Conservation (phyloP, 2,113 vertebrate species). For the Etheostoma spectabile region DNA sequence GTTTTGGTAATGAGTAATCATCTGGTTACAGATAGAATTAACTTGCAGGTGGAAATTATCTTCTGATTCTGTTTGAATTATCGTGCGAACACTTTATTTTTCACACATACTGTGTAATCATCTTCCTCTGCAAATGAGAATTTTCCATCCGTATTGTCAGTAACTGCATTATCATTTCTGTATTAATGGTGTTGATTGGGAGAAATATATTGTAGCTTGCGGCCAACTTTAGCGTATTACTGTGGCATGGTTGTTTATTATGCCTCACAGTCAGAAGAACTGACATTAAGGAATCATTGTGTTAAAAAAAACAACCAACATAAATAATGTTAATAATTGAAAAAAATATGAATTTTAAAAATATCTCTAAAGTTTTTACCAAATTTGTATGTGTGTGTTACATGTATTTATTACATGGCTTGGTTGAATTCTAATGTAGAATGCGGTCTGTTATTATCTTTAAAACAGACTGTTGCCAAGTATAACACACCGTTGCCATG, state of each 20-base stretch:
- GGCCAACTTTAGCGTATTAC: conserved; percentile 32
- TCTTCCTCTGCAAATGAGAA: conserved; percentile 64
- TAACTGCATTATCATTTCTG: conserved; percentile 55
- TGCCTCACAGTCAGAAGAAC: conserved; percentile 14
- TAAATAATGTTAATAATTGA: background rate
- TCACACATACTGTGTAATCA: conserved; percentile 47
- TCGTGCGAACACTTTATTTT: conserved; percentile 35
- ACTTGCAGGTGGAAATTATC: conserved; percentile 39
- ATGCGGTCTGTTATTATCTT: too few relatives aligned
- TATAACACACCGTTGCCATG: too few relatives aligned
- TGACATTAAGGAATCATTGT: background rate
- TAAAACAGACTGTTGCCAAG: too few relatives aligned
- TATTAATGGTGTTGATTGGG: conserved; percentile 66
- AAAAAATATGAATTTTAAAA: background rate
- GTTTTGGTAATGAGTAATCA: conserved; percentile 22
- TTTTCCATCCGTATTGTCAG: conserved; percentile 47
- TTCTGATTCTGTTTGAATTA: conserved; percentile 28
- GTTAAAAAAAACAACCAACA: background rate
- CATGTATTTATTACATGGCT: too few relatives aligned
- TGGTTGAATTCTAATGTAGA: too few relatives aligned
- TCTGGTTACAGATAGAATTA: background rate
- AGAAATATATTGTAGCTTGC: conserved; percentile 29
- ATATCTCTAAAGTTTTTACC: background rate
- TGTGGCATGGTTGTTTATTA: conserved; percentile 35
- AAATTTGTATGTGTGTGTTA: background rate